Conservation (phyloP, 2,888 invertebrate genomes). For the Cheilosia variabilis region DNA sequence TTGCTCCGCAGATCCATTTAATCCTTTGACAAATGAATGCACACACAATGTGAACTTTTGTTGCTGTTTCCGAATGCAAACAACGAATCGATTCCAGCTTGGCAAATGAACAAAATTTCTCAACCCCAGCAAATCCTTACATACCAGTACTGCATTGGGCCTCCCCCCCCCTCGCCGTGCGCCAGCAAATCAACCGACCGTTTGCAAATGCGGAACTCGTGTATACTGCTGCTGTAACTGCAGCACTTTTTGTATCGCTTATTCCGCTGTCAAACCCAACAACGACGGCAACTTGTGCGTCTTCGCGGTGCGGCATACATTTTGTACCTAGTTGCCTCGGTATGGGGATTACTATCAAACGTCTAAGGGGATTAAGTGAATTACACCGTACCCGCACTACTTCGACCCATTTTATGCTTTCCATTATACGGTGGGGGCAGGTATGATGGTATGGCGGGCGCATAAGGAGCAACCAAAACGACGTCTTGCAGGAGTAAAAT, state of each 20-base stretch:
- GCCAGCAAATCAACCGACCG: conserved; percentile 16
- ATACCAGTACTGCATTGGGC: not conserved
- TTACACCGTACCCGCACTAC: conserved; percentile 6
- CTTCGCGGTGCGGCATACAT: conserved; percentile 34
- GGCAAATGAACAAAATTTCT: conserved; percentile 40
- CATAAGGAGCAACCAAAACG: not conserved
- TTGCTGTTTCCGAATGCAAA: conserved; percentile 37
- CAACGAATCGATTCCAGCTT: conserved; percentile 54
- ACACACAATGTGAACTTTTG: conserved; percentile 19
- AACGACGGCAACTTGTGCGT: conserved; percentile 25
- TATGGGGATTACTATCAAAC: conserved; percentile 57
- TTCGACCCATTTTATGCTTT: conserved; percentile 10
- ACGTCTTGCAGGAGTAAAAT: conserved; percentile 46
- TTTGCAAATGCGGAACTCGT: conserved; percentile 47
- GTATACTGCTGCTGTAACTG: conserved; percentile 17
- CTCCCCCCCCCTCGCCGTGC: not conserved
- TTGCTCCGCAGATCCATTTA: conserved; percentile 6
- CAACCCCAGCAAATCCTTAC: conserved; percentile 32
- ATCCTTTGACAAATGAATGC: conserved; percentile 42
- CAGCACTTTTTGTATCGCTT: conserved; percentile 21
- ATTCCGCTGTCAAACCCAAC: conserved; percentile 22
- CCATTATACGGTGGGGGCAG: too few relatives aligned
- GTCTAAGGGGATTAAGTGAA: conserved; percentile 62
- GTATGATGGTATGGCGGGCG: not conserved
- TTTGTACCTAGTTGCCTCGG: conserved; percentile 35